phyloP scores from a whole-genome alignment of 2,113 vertebrate species.

The Orycteropus afer region DNA sequence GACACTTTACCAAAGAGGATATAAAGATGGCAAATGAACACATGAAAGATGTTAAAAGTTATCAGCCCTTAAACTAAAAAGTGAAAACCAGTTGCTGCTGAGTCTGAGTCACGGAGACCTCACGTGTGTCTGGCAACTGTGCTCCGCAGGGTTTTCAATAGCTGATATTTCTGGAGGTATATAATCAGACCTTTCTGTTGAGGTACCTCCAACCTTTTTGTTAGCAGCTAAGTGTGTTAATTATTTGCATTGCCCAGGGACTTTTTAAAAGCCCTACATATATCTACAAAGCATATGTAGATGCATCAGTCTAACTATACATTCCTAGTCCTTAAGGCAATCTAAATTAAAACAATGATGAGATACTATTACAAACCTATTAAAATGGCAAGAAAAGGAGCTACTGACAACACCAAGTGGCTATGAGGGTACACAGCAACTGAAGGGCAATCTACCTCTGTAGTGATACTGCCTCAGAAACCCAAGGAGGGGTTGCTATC shows the following conservation, averaged over 20 bases:
- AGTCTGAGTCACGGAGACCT: neutral
- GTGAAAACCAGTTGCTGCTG: too few species aligned
- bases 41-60: neutral
- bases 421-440: neutral
- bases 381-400: neutral
- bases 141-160: neutral
- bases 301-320: too few species aligned
- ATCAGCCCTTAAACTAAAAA: neutral
- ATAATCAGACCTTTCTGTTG: neutral
- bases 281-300: too few species aligned
- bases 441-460: too few species aligned
- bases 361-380: neutral
- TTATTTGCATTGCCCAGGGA: neutral
- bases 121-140: neutral
- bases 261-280: too few species aligned
- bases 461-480: too few species aligned
- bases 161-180: neutral
- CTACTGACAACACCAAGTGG: neutral
- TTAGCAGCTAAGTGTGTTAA: neutral
- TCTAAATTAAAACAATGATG: neutral
- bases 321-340: neutral
- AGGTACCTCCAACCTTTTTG: neutral
- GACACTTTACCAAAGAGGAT: neutral
- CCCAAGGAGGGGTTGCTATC: too few species aligned
- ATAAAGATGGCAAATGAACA: neutral